Conservation (phyloP, 1,140 invertebrate species). For the Ptiloglossa arizonensis region DNA sequence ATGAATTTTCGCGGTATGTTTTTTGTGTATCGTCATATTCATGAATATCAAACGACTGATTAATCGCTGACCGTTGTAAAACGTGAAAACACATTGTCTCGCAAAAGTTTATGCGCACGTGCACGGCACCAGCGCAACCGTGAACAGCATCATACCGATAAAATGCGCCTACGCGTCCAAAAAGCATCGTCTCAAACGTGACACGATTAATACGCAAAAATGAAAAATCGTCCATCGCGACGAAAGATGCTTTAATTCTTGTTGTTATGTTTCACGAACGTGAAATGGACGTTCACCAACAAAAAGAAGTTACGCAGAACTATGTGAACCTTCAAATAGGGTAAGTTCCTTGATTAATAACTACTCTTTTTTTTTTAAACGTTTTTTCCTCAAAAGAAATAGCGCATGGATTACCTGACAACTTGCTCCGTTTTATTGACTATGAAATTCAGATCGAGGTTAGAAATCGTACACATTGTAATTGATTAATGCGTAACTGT, state of each 20-base stretch:
- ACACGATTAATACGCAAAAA: slow-evolving; percentile 12
- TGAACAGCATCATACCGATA: background rate
- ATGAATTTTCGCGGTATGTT: background rate
- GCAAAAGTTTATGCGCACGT: background rate
- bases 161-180: slow-evolving; percentile 14
- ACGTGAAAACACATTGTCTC: background rate
- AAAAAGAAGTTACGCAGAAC: slow-evolving; percentile 17
- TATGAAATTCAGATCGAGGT: background rate
- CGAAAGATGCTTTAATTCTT: background rate
- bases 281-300: background rate
- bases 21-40: background rate
- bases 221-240: slow-evolving; percentile 14
- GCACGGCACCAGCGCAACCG: background rate
- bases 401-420: background rate
- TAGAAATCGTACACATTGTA: background rate
- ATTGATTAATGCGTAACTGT: background rate
- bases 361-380: background rate
- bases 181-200: background rate
- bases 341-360: slow-evolving; percentile 32
- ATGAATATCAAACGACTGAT: background rate
- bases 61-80: background rate
- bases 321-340: slow-evolving; percentile 28
- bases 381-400: too few relatives aligned
- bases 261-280: slow-evolving; percentile 29
- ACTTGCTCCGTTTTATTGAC: background rate